Percentiles rank a stretch among this genome's conserved stretches.
Conservation (phyloP, 2,797 vertebrate species). For the Pseudotriccus pelzelni region DNA sequence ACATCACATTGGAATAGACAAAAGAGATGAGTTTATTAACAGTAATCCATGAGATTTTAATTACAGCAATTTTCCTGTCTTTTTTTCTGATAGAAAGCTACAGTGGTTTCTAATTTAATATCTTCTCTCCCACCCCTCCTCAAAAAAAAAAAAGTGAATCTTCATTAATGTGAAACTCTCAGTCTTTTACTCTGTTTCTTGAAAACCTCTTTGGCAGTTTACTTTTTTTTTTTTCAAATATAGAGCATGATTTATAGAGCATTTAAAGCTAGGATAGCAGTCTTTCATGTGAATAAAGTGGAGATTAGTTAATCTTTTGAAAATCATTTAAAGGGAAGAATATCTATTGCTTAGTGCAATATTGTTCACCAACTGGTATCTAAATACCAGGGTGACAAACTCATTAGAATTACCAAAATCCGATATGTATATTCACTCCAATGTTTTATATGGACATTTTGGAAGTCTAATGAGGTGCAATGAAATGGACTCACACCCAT, state of each 20-base stretch:
- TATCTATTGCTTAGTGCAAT: not conserved
- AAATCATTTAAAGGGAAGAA: not conserved
- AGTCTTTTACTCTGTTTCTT: not conserved
- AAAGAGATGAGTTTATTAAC: not conserved
- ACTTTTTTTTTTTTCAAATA: not conserved
- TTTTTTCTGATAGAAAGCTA: not conserved
- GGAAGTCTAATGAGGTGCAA: not conserved
- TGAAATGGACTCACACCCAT: not conserved
- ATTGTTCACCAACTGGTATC: not conserved
- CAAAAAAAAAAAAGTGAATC: not conserved
- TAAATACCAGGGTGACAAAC: not conserved
- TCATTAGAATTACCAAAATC: not conserved
- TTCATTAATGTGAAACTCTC: not conserved
- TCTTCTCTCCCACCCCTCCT: not conserved
- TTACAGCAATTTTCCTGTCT: not conserved
- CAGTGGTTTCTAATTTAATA: not conserved
- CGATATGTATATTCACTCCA: not conserved
- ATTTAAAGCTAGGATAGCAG: not conserved
- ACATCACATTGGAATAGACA: not conserved
- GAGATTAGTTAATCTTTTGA: not conserved
- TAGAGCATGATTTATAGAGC: not conserved
- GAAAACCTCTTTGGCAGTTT: not conserved
- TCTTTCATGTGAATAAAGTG: not conserved
- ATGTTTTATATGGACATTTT: not conserved
- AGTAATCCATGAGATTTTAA: not conserved